Evolutionary conservation across 2,888 invertebrate species (phyloP).

Genomic region (Helobdella robusta): DNA sequence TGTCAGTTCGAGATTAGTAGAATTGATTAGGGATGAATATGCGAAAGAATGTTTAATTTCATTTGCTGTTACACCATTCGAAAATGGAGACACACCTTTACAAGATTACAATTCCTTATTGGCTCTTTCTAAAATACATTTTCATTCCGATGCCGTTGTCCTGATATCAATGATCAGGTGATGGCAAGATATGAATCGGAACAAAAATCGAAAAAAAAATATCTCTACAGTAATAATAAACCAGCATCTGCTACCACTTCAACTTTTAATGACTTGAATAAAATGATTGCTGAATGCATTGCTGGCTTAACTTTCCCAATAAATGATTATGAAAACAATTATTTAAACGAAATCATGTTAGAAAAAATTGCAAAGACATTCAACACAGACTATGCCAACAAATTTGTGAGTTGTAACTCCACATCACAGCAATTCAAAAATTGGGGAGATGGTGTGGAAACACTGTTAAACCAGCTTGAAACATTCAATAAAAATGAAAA

Average conservation of each 20-base stretch:
- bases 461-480: neutral
- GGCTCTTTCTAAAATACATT: conserved; percentile 40
- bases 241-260: neutral
- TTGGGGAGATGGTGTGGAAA: conserved; percentile 5
- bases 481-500: neutral
- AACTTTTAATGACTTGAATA: neutral
- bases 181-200: no score
- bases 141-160: conserved; percentile 41
- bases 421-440: neutral
- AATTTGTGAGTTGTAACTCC: neutral
- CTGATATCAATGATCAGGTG: conserved; percentile 44
- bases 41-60: conserved; percentile 41
- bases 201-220: conserved; percentile 17
- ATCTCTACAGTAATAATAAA: conserved; percentile 31
- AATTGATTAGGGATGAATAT: conserved; percentile 42
- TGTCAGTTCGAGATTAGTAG: conserved; percentile 43
- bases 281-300: neutral
- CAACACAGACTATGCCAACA: neutral
- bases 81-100: conserved; percentile 45
- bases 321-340: neutral
- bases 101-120: conserved; percentile 47
- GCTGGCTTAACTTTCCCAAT: conserved; percentile 1
- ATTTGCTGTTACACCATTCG: conserved; percentile 43
- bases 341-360: no score
- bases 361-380: neutral